Conservation (phyloP, 64 coral and sea anemone species). For the Montipora foliosa region DNA sequence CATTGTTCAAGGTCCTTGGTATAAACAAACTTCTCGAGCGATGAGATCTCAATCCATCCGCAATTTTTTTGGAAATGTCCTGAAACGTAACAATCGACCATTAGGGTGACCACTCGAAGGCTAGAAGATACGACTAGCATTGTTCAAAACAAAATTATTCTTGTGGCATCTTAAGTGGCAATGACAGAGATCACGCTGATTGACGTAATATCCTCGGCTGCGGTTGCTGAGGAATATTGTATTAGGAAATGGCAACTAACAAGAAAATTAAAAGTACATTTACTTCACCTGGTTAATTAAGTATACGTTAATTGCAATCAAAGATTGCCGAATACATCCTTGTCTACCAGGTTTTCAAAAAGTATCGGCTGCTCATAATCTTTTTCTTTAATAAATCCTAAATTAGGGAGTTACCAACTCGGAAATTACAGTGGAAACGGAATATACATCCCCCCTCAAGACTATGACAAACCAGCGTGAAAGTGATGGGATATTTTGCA, state of each 20-base stretch:
- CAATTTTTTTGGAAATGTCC: slow-evolving; percentile 58
- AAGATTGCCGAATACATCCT: neutral
- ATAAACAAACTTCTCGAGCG: slow-evolving; percentile 48
- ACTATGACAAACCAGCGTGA: neutral
- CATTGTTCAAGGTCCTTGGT: neutral
- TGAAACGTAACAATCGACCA: neutral
- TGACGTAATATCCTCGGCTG: neutral
- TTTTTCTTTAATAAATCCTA: too few species aligned
- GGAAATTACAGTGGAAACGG: neutral
- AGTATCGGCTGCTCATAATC: too few species aligned
- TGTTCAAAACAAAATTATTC: neutral
- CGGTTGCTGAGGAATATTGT: neutral
- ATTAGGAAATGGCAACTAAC: neutral
- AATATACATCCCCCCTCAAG: neutral
- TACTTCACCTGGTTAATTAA: neutral
- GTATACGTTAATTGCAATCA: neutral
- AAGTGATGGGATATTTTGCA: neutral
- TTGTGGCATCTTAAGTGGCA: neutral
- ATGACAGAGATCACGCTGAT: neutral
- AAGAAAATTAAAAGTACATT: neutral
- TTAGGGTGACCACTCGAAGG: neutral
- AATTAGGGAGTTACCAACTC: too few species aligned
- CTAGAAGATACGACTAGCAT: neutral
- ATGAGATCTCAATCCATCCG: slow-evolving; percentile 6
- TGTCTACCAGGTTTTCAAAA: neutral